These are phyloP conservation scores for Diadegma fenestrale DNA, from an alignment of 2,888 invertebrate genomes.

Conservation along the genomic window DNA sequence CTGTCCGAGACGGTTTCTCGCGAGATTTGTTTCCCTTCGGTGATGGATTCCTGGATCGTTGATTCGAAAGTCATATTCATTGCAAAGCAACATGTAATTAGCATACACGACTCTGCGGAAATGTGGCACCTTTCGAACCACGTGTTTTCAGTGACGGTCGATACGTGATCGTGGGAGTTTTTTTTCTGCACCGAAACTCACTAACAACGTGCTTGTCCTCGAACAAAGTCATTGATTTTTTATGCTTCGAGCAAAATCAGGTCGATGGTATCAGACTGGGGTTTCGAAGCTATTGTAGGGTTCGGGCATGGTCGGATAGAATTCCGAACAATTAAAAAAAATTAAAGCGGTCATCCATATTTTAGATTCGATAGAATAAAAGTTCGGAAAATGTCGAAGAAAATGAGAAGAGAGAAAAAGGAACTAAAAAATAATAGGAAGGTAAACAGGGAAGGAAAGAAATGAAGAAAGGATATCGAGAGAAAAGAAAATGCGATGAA, in stretches of 20 bases:
- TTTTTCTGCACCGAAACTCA: neutral
- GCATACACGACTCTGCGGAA: neutral
- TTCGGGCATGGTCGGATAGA: too few relatives aligned
- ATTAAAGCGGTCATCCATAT: too few relatives aligned
- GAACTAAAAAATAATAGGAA: too few relatives aligned
- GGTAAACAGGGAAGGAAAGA: too few relatives aligned
- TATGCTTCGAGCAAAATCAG: neutral
- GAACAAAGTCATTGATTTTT: neutral
- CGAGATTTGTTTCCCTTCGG: slow-evolving; percentile 24
- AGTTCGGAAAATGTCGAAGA: too few relatives aligned
- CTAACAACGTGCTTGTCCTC: neutral
- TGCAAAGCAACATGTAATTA: neutral
- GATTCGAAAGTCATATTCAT: slow-evolving; percentile 31
- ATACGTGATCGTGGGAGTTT: neutral
- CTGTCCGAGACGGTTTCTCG: slow-evolving; percentile 45
- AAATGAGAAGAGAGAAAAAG: too few relatives aligned
- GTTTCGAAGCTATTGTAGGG: neutral
- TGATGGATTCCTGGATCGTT: slow-evolving; percentile 42
- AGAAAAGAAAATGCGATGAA: too few relatives aligned
- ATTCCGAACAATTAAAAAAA: too few relatives aligned
- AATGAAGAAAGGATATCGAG: too few relatives aligned
- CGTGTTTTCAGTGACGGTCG: neutral
- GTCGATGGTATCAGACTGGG: neutral
- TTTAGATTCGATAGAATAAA: too few relatives aligned
- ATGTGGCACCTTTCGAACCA: slow-evolving; percentile 3